Evolutionary conservation across 2,888 invertebrate genomes (phyloP).

Genomic region (Lepidocyrtinus sp.): DNA sequence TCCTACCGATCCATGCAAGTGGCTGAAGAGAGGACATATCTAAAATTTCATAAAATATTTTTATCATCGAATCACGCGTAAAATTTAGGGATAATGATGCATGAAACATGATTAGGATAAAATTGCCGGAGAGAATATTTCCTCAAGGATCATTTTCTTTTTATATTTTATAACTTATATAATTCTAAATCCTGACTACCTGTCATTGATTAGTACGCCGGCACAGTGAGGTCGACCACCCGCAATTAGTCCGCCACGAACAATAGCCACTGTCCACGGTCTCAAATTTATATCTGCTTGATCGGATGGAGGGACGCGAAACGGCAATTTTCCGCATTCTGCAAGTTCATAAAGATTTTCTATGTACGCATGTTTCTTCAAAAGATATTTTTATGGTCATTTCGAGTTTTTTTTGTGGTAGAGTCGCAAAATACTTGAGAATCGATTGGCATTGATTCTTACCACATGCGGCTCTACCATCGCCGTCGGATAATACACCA

Average conservation of each 20-base stretch:
- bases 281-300: constrained; percentile 64
- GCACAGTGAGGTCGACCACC: constrained; percentile 66
- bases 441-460: constrained; percentile 22
- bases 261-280: constrained; percentile 68
- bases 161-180: no score
- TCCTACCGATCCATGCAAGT: constrained; percentile 60
- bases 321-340: constrained; percentile 67
- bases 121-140: no score
- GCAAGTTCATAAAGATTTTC: neutral
- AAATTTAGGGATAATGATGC: neutral
- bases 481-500: constrained; percentile 49
- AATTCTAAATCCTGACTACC: no score
- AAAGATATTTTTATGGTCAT: neutral
- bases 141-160: no score
- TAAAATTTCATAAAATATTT: constrained; percentile 3
- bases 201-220: constrained; percentile 61
- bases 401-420: neutral
- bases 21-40: constrained; percentile 51
- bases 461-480: constrained; percentile 63
- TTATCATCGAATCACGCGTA: neutral
- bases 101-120: no score
- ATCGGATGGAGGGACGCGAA: constrained; percentile 56
- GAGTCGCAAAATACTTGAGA: neutral
- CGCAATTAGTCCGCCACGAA: constrained; percentile 61
- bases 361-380: neutral